Evolutionary conservation across 1,140 invertebrate genomes (phyloP).

Genomic region (Zaprionus kolodkinae): DNA sequence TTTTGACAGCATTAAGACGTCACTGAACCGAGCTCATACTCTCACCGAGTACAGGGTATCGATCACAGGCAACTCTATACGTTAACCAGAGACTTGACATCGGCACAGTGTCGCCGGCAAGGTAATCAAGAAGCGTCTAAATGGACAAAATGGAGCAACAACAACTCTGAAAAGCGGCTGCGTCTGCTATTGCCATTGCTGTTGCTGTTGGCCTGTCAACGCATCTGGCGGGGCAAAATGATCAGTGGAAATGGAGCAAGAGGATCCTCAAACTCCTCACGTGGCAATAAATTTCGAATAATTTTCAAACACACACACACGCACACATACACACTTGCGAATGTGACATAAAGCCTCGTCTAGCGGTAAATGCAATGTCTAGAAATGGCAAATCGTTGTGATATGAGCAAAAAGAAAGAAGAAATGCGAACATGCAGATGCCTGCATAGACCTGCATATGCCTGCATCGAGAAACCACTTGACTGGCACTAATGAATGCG

Average conservation of each 20-base stretch:
- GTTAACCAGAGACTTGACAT: conserved; percentile 36
- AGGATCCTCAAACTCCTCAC: conserved; percentile 56
- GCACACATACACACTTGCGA: conserved; percentile 9
- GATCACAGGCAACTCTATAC: conserved; percentile 54
- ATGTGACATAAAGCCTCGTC: conserved; percentile 55
- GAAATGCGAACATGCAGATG: conserved; percentile 23
- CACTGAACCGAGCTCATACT: no score
- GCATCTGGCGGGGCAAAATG: conserved; percentile 51
- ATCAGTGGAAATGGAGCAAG: conserved; percentile 67
- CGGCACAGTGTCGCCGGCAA: conserved; percentile 54
- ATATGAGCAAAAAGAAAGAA: not conserved
- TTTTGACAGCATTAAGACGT: no score
- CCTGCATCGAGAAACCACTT: conserved; percentile 47
- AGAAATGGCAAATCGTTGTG: conserved; percentile 21
- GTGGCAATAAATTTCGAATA: conserved; percentile 68
- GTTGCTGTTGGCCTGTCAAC: conserved; percentile 64
- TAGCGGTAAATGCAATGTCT: conserved; percentile 28
- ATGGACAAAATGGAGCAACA: conserved; percentile 79
- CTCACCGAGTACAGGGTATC: conserved; percentile 3
- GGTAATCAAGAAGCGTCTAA: conserved; percentile 78
- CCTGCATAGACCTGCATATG: conserved; percentile 32
- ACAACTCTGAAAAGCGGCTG: conserved; percentile 19
- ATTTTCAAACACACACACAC: conserved; percentile 38
- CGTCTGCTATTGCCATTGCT: conserved; percentile 15
- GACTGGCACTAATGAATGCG: conserved; percentile 71